Percentiles rank a stretch among this genome's conserved stretches.
Conservation (phyloP, 2,888 invertebrate species). For the Blastobasis lacticolella region DNA sequence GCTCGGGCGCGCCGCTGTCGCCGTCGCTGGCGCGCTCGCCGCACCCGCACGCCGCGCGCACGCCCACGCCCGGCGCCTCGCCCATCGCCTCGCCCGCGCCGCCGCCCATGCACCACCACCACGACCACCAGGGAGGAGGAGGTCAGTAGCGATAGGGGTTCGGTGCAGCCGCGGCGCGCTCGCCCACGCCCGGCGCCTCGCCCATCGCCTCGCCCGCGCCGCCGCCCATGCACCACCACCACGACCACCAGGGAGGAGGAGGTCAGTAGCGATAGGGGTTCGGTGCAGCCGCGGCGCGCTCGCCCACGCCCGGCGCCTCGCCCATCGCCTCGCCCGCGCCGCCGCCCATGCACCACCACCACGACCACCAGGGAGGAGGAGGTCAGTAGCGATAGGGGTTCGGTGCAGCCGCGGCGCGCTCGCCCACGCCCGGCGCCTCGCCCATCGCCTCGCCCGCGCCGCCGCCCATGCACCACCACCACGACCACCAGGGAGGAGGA, state of each 20-base stretch:
- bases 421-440: conserved; percentile 55
- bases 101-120: conserved; percentile 36
- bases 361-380: conserved; percentile 33
- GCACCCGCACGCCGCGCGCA: conserved; percentile 72
- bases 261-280: conserved; percentile 24
- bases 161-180: conserved; percentile 45
- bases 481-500: conserved; percentile 33
- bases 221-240: conserved; percentile 36
- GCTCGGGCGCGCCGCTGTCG: conserved; percentile 68
- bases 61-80: conserved; percentile 55
- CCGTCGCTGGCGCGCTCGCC: conserved; percentile 75
- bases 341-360: conserved; percentile 36
- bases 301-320: conserved; percentile 55
- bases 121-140: conserved; percentile 33
- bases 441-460: conserved; percentile 59
- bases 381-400: conserved; percentile 24
- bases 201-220: conserved; percentile 59
- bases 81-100: conserved; percentile 59
- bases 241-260: conserved; percentile 33
- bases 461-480: conserved; percentile 36
- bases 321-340: conserved; percentile 59
- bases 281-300: conserved; percentile 45
- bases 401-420: conserved; percentile 45
- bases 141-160: conserved; percentile 24
- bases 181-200: conserved; percentile 55